These are phyloP conservation scores for Geotrupes spiniger DNA, from an alignment of 2,888 invertebrate species.

Conservation along the genomic window DNA sequence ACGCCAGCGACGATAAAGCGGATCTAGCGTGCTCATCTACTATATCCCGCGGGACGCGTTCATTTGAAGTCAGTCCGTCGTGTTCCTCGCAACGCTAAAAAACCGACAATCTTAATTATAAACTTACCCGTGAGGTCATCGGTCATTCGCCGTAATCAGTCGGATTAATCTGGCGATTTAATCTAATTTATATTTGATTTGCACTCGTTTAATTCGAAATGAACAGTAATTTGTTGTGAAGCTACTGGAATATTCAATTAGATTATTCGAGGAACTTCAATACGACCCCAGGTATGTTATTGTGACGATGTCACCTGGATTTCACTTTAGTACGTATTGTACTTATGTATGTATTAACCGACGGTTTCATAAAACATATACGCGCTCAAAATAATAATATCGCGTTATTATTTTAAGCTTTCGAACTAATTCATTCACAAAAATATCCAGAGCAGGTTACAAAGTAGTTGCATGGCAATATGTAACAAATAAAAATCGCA, in stretches of 20 bases:
- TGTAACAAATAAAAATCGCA: too few relatives aligned
- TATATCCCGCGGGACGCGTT: slow-evolving; percentile 2
- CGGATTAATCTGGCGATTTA: not conserved
- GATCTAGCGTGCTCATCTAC: slow-evolving; percentile 4
- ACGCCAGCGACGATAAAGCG: slow-evolving; percentile 5
- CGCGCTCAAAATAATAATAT: too few relatives aligned
- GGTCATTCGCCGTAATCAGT: not conserved
- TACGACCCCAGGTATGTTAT: too few relatives aligned
- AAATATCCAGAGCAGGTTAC: too few relatives aligned
- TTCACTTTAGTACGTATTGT: too few relatives aligned
- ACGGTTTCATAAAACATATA: too few relatives aligned
- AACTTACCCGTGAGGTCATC: not conserved
- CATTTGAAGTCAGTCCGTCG: slow-evolving; percentile 1
- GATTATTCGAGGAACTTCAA: too few relatives aligned
- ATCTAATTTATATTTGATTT: slow-evolving; percentile 5
- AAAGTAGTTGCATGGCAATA: too few relatives aligned
- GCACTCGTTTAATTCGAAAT: not conserved
- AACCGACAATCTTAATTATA: slow-evolving; percentile 2
- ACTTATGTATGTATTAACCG: too few relatives aligned
- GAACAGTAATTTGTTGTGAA: not conserved
- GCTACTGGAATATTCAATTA: slow-evolving; percentile 3
- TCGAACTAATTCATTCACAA: too few relatives aligned
- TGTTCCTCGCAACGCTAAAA: not conserved
- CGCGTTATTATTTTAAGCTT: too few relatives aligned
- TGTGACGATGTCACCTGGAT: too few relatives aligned